Conservation (phyloP, 2,113 vertebrate genomes). For the Ovis aries region DNA sequence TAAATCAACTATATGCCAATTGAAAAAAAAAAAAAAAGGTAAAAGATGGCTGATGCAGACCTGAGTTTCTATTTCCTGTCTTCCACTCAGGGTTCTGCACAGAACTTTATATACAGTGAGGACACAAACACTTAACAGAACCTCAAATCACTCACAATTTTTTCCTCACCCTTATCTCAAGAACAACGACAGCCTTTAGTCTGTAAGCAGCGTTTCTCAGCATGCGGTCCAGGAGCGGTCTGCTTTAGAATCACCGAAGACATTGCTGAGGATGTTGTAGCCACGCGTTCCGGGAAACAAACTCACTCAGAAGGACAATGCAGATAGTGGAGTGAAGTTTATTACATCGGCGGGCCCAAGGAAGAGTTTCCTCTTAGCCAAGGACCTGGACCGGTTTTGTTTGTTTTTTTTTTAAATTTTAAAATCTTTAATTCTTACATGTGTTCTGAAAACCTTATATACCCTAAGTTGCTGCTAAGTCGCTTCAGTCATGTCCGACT, state of each 20-base stretch:
- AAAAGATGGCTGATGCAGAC: not conserved
- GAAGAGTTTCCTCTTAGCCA: too few species aligned
- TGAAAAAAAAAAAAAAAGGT: not conserved
- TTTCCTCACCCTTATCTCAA: not conserved
- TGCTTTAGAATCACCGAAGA: not conserved
- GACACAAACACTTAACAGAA: not conserved
- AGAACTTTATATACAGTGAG: not conserved
- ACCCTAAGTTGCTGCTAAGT: too few species aligned
- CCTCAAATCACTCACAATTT: not conserved
- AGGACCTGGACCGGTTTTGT: fast-evolving
- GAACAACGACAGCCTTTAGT: not conserved
- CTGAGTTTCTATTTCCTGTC: not conserved
- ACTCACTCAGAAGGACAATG: not conserved
- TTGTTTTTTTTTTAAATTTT: too few species aligned
- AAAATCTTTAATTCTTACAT: too few species aligned
- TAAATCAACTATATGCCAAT: not conserved
- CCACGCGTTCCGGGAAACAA: not conserved
- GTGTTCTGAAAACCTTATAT: not conserved
- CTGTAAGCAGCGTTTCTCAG: not conserved
- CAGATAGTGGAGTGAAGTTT: not conserved
- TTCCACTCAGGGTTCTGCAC: not conserved
- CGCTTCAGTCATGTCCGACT: too few species aligned
- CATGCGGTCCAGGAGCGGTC: not conserved
- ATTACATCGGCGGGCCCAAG: not conserved
- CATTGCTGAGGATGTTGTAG: not conserved